Evolutionary conservation across 2,888 invertebrate species (phyloP), one percentile per base, ranked within the genome.

Genomic region (Antheraea assamensis): DNA sequence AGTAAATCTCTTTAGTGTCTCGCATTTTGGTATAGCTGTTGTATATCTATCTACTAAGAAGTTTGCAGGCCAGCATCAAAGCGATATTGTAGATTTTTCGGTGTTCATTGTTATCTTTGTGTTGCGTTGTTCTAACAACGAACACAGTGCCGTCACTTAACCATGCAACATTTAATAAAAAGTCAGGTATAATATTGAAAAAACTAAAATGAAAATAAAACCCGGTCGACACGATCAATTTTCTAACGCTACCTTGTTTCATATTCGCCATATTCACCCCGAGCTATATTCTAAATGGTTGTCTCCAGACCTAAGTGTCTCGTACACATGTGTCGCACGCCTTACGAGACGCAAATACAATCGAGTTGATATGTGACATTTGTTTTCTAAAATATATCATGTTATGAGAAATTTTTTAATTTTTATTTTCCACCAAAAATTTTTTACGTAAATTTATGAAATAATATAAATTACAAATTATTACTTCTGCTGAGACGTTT

Each of bases 271-370:
- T 86, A 86, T 89, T 85, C 85, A 79, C 88, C 79, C 87, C 84
- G 82, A 77, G 83, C 85, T 89, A 88, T 91, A 88, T 91, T 91
- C 89, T 88, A 87, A 89, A 91, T 88, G 89, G 89, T 89, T 85
- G 88, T 88, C 87, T 88, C 84, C 88, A 90, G 90, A 88, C 87
- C 89, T 83, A 85, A 83, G 80, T 84, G 85, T 42, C 42, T 42
- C 72, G 85, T 82, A 82, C 84, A 84, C 81, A 84, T 83, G 84
- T 82, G 84, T 82, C 81, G 77, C 83, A 80, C 81, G 75, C 78
- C 70, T 42, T 68, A 73, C 49, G 70, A 58, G 7, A 70, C 70
- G 24, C 42, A 70, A 55, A 71, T 71, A 70, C 73, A 73, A 49
- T n/a, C 10, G 52, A 58, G 49, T 61, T 61, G 31, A 49, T 42